phyloP scores from a whole-genome alignment of 2,888 invertebrate genomes.

The Griposia aprilina region DNA sequence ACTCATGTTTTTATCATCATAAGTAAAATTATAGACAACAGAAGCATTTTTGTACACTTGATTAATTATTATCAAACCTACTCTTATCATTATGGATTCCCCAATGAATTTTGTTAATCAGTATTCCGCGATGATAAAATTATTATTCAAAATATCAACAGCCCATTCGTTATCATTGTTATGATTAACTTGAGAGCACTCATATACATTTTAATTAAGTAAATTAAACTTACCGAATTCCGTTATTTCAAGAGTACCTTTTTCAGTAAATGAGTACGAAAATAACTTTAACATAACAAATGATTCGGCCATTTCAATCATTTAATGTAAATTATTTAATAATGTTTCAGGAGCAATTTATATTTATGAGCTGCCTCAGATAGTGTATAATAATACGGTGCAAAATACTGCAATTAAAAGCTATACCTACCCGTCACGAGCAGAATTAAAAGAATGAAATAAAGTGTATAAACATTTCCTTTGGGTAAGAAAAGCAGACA shows the following conservation, averaged over 20 bases:
- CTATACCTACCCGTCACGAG: slow-evolving; percentile 4
- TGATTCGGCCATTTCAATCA: slow-evolving; percentile 43
- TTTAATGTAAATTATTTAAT: slow-evolving; percentile 43
- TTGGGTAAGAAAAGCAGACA: neutral
- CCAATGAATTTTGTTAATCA: slow-evolving; percentile 30
- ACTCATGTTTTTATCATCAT: slow-evolving; percentile 13
- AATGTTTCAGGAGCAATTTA: slow-evolving; percentile 20
- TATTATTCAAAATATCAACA: slow-evolving; percentile 25
- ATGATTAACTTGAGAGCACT: slow-evolving; percentile 45
- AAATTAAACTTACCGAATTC: slow-evolving; percentile 33
- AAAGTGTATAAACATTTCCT: slow-evolving; percentile 2
- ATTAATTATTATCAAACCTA: slow-evolving; percentile 21
- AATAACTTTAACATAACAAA: slow-evolving; percentile 25
- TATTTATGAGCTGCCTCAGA: slow-evolving; percentile 27
- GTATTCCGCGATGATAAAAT: slow-evolving; percentile 39
- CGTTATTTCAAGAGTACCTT: slow-evolving; percentile 33
- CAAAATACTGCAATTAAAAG: slow-evolving; percentile 5
- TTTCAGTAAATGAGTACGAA: slow-evolving; percentile 14
- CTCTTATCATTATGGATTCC: slow-evolving; percentile 41
- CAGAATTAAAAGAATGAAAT: slow-evolving; percentile 13
- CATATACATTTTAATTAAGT: slow-evolving; percentile 39
- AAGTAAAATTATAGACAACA: neutral
- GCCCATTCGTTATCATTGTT: slow-evolving; percentile 38
- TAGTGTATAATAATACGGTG: slow-evolving; percentile 9
- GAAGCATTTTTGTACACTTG: neutral